Evolutionary conservation across 35 echinoderm and acorn worm species (phyloP), one percentile per base, ranked within the genome.

Genomic region (Chiridota heheva): DNA sequence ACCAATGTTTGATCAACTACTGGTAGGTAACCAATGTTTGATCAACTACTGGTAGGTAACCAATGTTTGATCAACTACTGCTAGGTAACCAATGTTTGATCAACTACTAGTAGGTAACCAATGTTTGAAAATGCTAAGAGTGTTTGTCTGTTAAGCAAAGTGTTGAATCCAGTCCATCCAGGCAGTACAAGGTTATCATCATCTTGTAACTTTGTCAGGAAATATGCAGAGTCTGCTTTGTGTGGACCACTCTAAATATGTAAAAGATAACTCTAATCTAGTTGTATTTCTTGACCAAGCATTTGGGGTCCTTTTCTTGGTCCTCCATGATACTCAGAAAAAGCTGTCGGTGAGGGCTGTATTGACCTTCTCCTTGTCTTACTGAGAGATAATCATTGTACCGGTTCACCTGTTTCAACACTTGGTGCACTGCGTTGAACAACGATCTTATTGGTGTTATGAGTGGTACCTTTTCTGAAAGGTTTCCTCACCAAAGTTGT

Each of bases 401-500:
- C 20, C 20, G 47, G 18, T 58, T 48, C 32, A 30, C 28, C 30
- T 64, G 40, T 24, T 18, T 67, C 58, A 2, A 15, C 38, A 13
- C 16, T 7, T 6, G 24, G 17, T 29, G 48, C 35, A 12, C n/a
- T n/a, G n/a, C 57, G 56, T 44, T 90, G 88, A 53, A 90, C 69
- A 32, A 47, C 48, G 30, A 90, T 84, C 2, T 81, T 81, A 70
- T 69, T 82, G 0, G 87, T 90, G 31, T 82, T 84, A 29, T 84
- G 69, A 18, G 88, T 84, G 7, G 80, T 90, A 3, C 80, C 81
- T 32, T 68, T 82, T 13, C 90, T 84, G 0, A 84, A 85, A 29
- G 15, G 88, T 91, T 63, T 85, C 58, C 72, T 86, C 82, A n/a
- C 83, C 76, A 40, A 87, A 87, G 48, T 87, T 84, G 17, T 87